Evolutionary conservation across 1,140 invertebrate species (phyloP).

Genomic region (Eumaeus atala): DNA sequence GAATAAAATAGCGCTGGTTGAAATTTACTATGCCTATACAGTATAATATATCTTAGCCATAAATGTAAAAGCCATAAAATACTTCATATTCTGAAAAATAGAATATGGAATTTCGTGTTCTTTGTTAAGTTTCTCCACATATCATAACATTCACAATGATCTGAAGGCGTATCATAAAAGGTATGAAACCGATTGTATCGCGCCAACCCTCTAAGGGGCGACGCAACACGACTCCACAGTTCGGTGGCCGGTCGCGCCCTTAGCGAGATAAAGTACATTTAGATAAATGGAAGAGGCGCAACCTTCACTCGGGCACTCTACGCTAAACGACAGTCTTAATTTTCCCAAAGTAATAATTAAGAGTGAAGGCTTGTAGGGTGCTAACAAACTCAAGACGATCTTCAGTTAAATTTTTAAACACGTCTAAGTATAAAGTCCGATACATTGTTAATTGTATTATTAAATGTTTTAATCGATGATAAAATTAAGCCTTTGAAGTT

Average conservation of each 20-base stretch:
- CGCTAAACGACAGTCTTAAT: slow-evolving; percentile 74
- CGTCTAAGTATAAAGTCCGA: slow-evolving; percentile 66
- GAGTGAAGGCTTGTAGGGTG: slow-evolving; percentile 67
- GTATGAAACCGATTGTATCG: slow-evolving; percentile 23
- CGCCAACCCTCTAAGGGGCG: slow-evolving; percentile 20
- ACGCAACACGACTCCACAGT: slow-evolving; percentile 34
- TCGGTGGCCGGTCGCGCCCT: slow-evolving; percentile 33
- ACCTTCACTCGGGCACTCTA: slow-evolving; percentile 59
- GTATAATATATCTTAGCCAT: too few species aligned
- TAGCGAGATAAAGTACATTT: slow-evolving; percentile 67
- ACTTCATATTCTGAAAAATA: too few species aligned
- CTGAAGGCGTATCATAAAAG: slow-evolving; percentile 8
- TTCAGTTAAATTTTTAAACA: slow-evolving; percentile 69
- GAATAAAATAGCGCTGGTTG: too few species aligned
- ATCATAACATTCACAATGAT: neutral
- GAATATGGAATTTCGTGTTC: too few species aligned
- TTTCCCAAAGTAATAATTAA: slow-evolving; percentile 76
- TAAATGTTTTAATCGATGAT: slow-evolving; percentile 1
- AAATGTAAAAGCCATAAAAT: too few species aligned
- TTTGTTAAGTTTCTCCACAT: too few species aligned
- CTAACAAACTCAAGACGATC: slow-evolving; percentile 36
- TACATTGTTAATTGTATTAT: slow-evolving; percentile 63
- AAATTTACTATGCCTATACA: too few species aligned
- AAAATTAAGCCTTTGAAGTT: neutral
- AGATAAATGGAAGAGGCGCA: slow-evolving; percentile 64